Conservation (phyloP, 2,113 vertebrate genomes). For the Gallinago media region DNA sequence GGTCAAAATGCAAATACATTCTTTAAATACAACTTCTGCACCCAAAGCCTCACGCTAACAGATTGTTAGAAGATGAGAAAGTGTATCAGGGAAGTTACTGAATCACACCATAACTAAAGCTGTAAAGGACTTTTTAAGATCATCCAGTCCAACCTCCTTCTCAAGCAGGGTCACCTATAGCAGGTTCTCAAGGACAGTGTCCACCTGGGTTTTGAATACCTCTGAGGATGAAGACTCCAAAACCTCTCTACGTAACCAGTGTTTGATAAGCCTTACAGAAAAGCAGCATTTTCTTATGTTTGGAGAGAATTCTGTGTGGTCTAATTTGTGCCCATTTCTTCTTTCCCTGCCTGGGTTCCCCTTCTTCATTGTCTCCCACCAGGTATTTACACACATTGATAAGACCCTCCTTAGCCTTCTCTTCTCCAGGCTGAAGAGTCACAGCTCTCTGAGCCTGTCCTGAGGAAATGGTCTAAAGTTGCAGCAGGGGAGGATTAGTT, state of each 20-base stretch:
- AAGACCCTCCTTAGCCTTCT: neutral
- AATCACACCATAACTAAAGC: neutral
- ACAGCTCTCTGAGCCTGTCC: neutral
- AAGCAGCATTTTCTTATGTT: neutral
- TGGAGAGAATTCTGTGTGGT: neutral
- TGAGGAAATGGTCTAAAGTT: too few relatives aligned
- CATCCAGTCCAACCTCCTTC: neutral
- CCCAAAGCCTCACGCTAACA: neutral
- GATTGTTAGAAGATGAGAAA: neutral
- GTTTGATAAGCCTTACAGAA: neutral
- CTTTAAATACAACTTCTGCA: neutral
- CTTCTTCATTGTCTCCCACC: neutral
- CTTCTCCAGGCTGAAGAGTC: neutral
- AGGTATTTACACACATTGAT: neutral
- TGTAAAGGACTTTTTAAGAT: neutral
- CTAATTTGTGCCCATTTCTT: neutral
- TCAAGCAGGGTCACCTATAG: neutral
- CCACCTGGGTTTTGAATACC: neutral
- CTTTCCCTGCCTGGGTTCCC: neutral
- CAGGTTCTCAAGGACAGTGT: neutral
- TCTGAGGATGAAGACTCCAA: neutral
- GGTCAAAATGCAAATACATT: neutral
- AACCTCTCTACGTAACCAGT: neutral
- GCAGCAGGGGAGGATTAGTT: too few relatives aligned
- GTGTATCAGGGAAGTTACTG: neutral